Percentiles rank a stretch among this genome's conserved stretches.
Evolutionary conservation across 2,113 vertebrate genomes (phyloP).

Genomic region (Corythornis cristatus): DNA sequence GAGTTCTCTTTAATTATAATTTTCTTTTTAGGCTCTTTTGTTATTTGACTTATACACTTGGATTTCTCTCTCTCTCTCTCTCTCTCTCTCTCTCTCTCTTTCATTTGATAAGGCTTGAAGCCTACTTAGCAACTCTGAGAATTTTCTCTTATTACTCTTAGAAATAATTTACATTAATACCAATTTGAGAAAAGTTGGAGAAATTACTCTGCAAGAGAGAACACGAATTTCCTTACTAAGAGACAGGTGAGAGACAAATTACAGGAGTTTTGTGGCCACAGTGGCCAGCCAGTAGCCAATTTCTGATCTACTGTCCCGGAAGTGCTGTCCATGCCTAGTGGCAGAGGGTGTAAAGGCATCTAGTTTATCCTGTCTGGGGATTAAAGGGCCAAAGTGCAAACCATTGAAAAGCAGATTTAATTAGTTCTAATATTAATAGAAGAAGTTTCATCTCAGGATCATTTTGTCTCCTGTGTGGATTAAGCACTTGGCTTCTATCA

Average conservation of each 20-base stretch:
- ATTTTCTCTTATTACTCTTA: background rate
- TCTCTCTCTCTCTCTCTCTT: background rate
- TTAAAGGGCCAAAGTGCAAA: background rate
- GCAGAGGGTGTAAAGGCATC: background rate
- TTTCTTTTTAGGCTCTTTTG: background rate
- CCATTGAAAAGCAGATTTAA: background rate
- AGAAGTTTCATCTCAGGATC: background rate
- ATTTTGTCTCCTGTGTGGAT: background rate
- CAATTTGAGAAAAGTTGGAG: background rate
- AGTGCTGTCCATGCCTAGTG: background rate
- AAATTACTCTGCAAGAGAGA: background rate
- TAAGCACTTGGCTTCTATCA: background rate
- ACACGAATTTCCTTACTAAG: background rate
- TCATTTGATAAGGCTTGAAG: background rate
- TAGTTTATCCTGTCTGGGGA: rapidly evolving
- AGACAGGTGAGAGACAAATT: background rate
- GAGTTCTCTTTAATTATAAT: background rate
- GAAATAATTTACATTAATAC: background rate
- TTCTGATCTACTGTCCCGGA: background rate
- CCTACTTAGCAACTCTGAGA: background rate
- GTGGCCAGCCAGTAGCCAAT: background rate
- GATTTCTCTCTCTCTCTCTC: background rate
- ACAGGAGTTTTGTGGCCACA: background rate
- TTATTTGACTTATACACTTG: background rate
- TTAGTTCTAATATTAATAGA: background rate